phyloP scores from a whole-genome alignment of 2,797 vertebrate genomes.

The Naso thynnoides region DNA sequence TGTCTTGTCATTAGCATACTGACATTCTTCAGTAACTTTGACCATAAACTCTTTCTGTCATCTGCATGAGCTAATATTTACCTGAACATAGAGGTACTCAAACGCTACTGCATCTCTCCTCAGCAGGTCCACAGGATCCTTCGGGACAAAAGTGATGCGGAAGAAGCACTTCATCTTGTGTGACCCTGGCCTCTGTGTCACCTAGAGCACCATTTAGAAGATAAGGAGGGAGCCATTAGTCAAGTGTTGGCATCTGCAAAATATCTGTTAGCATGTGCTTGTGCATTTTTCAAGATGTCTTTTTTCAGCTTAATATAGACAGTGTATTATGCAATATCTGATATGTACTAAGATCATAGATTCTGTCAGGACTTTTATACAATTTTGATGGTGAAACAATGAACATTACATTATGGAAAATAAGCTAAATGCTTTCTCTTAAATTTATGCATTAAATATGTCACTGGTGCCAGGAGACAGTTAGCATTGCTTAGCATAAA shows the following conservation, averaged over 20 bases:
- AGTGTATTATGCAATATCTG: neutral
- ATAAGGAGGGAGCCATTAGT: slow-evolving; percentile 39
- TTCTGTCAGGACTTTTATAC: neutral
- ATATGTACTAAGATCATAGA: neutral
- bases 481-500: neutral
- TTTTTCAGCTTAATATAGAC: neutral
- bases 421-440: neutral
- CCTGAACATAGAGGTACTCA: slow-evolving; percentile 99
- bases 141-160: slow-evolving; percentile 97
- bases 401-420: neutral
- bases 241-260: neutral
- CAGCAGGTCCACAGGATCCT: slow-evolving; percentile 97
- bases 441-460: neutral
- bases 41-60: neutral
- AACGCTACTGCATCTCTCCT: slow-evolving; percentile 96
- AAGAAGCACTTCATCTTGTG: slow-evolving; percentile 99
- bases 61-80: slow-evolving; percentile 66
- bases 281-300: neutral
- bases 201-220: slow-evolving; percentile 79
- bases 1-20: neutral
- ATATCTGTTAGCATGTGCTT: neutral
- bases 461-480: neutral
- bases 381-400: neutral
- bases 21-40: neutral
- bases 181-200: slow-evolving; percentile 96